These are phyloP conservation scores for Tubulanus polymorphus DNA, from an alignment of 2,888 invertebrate species.

Conservation along the genomic window DNA sequence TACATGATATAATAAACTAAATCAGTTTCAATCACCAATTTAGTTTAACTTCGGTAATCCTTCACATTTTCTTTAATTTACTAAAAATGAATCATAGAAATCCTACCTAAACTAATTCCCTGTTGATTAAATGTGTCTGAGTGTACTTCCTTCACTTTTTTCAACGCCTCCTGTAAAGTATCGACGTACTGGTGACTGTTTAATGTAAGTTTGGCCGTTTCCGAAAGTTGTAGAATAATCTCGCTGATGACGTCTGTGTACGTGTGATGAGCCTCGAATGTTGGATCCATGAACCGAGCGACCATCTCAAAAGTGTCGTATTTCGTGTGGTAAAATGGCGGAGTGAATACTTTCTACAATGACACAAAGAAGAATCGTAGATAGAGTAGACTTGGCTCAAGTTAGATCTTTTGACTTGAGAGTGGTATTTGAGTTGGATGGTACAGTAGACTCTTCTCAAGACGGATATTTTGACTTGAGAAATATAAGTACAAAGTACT, in stretches of 20 bases:
- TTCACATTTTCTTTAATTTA: too few species aligned
- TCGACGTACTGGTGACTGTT: slow-evolving; percentile 26
- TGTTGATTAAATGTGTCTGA: slow-evolving; percentile 15
- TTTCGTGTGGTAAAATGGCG: slow-evolving; percentile 50
- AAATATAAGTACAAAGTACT: too few species aligned
- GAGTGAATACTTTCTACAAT: slow-evolving; percentile 13
- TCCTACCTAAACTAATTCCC: slow-evolving; percentile 21
- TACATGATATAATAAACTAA: too few species aligned
- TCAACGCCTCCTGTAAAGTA: slow-evolving; percentile 15
- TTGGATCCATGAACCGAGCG: slow-evolving; percentile 32
- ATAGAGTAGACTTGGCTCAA: too few species aligned
- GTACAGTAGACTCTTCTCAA: too few species aligned
- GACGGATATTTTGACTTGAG: too few species aligned
- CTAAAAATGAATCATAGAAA: too few species aligned
- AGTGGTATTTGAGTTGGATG: too few species aligned
- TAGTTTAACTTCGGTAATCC: too few species aligned
- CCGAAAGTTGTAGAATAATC: slow-evolving; percentile 34
- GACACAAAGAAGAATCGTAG: too few species aligned
- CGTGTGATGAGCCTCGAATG: slow-evolving; percentile 34
- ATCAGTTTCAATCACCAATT: too few species aligned
- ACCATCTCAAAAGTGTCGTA: slow-evolving; percentile 51
- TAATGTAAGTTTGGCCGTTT: slow-evolving; percentile 37
- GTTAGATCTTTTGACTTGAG: too few species aligned
- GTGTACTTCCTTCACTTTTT: slow-evolving; percentile 21
- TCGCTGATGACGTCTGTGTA: slow-evolving; percentile 45